phyloP scores from a whole-genome alignment of 1,140 invertebrate genomes.

The Euura saliciscinereae region DNA sequence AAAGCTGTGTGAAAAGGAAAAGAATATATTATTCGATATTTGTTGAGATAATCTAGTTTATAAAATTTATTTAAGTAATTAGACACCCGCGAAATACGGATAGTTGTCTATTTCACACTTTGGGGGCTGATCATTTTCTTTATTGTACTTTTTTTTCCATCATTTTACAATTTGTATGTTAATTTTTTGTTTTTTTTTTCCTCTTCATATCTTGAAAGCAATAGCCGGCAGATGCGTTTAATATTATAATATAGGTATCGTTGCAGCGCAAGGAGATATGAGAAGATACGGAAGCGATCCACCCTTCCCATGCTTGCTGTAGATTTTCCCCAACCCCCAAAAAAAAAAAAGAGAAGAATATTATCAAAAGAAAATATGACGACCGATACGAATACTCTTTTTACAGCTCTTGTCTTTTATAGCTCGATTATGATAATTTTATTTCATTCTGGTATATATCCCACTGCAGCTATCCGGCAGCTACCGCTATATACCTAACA shows the following conservation, averaged over 20 bases:
- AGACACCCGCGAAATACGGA: too few relatives aligned
- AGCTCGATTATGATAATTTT: constrained; percentile 1
- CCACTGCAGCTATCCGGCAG: background rate
- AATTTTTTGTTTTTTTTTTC: constrained; percentile 35
- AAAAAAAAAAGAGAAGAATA: too few relatives aligned
- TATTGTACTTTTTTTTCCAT: background rate
- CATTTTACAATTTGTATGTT: constrained; percentile 42
- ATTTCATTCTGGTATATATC: background rate
- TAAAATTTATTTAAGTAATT: too few relatives aligned
- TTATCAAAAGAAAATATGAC: background rate
- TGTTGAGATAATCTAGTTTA: too few relatives aligned
- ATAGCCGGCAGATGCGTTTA: constrained; percentile 46
- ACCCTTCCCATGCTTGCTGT: background rate
- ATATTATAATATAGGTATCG: constrained; percentile 39
- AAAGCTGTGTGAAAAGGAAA: too few relatives aligned
- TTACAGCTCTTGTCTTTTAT: constrained; percentile 4
- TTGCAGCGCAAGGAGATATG: constrained; percentile 22
- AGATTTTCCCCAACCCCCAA: too few relatives aligned
- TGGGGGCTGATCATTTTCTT: too few relatives aligned
- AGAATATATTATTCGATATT: too few relatives aligned
- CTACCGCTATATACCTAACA: background rate
- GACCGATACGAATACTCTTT: constrained; percentile 7
- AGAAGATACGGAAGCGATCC: background rate
- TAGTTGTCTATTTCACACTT: too few relatives aligned
- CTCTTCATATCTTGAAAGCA: constrained; percentile 31